Base-by-base conservation (phyloP, 2,797 vertebrate species). In the Xenentodon cancila region DNA sequence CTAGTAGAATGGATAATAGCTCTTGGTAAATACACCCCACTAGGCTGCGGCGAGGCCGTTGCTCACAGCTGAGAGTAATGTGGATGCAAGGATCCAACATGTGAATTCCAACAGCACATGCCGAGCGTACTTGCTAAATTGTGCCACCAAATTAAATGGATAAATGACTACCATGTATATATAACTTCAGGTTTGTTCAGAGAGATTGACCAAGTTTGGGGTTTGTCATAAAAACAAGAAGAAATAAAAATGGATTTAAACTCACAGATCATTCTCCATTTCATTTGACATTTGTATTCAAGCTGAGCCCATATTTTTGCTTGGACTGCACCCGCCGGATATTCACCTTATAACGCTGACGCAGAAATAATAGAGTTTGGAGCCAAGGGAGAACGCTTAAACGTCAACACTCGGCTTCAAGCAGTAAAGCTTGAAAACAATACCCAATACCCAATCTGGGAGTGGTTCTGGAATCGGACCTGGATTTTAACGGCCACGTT, bases 1-100 rank as follows among this genome's bases (percentile, higher is more conserved):
- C 71, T 79, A 68, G 75, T 57, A 80, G 77, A 78, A 53, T 76
- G 66, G 78, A 81, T 81, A 85, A 87, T 68, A 71, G 77, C 81
- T 72, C 67, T 68, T 54, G 52, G 77, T 88, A 71, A 87, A 84
- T 43, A 75, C 49, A 71, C 71, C 74, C 69, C 48, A 71, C 75
- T 85, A 66, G 56, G 46, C 65, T 20, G 61, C 75, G 72, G 77
- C 25, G n/a, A 66, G 68, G 63, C 57, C 63, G 68, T 79, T n/a
- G 30, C 63, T 81, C 62, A 86, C 55, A 81, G 67, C 25, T 17
- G 45, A 18, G 51, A 48, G 61, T 59, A 59, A 71, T 68, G 54
- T 44, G 25, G 18, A 47, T 19, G n/a, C 15, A 50, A 56, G 53
- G 67, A 75, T 73, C 55, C 50, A 43, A 18, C 37, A 21, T 37